Conservation (phyloP, 37 sponge, comb jelly and placozoan species). For the Ianthella basta region DNA sequence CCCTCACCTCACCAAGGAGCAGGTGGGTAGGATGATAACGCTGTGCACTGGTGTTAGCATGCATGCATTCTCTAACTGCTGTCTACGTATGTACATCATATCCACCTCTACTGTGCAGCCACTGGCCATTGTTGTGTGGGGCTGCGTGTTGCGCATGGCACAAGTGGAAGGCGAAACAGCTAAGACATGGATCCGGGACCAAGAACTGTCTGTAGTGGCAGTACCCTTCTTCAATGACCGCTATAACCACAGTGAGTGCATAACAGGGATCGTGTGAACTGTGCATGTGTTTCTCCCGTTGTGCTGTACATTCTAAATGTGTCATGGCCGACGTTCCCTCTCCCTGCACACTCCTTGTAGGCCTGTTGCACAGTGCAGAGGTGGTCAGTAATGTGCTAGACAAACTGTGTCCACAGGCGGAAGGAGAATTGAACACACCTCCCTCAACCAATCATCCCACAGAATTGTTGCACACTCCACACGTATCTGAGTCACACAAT, state of each 20-base stretch:
- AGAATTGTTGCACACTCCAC: too few relatives aligned
- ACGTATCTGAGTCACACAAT: too few relatives aligned
- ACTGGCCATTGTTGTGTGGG: slow-evolving; percentile 75
- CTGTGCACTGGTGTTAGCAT: neutral
- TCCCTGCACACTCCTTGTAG: neutral
- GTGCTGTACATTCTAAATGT: too few relatives aligned
- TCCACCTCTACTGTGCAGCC: slow-evolving; percentile 40
- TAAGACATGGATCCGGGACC: slow-evolving; percentile 51
- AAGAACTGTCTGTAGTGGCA: slow-evolving; percentile 38
- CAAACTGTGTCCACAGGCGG: slow-evolving; percentile 35
- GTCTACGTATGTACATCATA: neutral
- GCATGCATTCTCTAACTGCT: neutral
- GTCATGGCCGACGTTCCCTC: neutral
- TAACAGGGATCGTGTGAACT: neutral
- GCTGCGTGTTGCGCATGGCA: slow-evolving; percentile 65
- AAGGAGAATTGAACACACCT: too few relatives aligned
- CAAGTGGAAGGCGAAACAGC: slow-evolving; percentile 49
- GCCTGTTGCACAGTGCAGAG: neutral
- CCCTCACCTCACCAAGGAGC: slow-evolving; percentile 36
- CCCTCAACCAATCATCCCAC: too few relatives aligned
- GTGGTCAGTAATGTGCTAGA: slow-evolving; percentile 32
- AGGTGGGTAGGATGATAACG: neutral
- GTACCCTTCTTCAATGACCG: slow-evolving; percentile 18
- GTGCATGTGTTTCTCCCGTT: slow-evolving; percentile 8
- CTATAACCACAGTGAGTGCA: slow-evolving; percentile 59